These are phyloP conservation scores for Synchiropus splendidus DNA, from an alignment of 2,113 vertebrate genomes.

Conservation along the genomic window DNA sequence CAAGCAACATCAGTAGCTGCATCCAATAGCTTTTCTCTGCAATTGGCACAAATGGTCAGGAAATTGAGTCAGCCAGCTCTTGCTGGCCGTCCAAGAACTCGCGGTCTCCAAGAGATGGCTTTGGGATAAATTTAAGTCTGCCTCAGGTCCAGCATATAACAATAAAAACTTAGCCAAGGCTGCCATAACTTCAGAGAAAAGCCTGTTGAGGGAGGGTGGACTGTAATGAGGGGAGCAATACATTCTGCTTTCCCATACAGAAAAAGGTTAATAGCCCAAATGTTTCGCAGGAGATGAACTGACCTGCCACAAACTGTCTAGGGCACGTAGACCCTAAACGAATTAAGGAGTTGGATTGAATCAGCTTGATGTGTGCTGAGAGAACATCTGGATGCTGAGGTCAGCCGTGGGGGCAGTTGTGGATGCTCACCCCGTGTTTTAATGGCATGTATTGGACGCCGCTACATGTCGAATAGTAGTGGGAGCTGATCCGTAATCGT, in stretches of 20 bases:
- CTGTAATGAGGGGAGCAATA: slow-evolving; percentile 36
- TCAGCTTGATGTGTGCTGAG: slow-evolving; percentile 23
- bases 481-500: too few relatives aligned
- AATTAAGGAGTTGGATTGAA: slow-evolving; percentile 43
- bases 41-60: slow-evolving; percentile 35
- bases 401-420: too few relatives aligned
- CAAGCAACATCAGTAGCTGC: slow-evolving; percentile 11
- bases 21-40: slow-evolving; percentile 23
- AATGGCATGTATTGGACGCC: too few relatives aligned
- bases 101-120: slow-evolving; percentile 30
- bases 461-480: too few relatives aligned
- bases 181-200: slow-evolving; percentile 9
- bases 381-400: slow-evolving; percentile 23
- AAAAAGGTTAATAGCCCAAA: slow-evolving; percentile 54
- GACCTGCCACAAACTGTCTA: slow-evolving; percentile 39
- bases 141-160: slow-evolving; percentile 11
- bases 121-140: slow-evolving; percentile 21
- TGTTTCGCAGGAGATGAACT: slow-evolving; percentile 37
- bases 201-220: slow-evolving; percentile 5
- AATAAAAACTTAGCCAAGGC: slow-evolving; percentile 26
- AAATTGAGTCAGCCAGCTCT: slow-evolving; percentile 37
- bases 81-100: slow-evolving; percentile 25
- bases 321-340: slow-evolving; percentile 26
- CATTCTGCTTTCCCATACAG: slow-evolving; percentile 34
- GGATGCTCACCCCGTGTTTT: too few relatives aligned